Evolutionary conservation across 92 coral and sea anemone species (phyloP), one percentile per base, ranked within the genome.

Genomic region (Parazoanthus atlanticus): DNA sequence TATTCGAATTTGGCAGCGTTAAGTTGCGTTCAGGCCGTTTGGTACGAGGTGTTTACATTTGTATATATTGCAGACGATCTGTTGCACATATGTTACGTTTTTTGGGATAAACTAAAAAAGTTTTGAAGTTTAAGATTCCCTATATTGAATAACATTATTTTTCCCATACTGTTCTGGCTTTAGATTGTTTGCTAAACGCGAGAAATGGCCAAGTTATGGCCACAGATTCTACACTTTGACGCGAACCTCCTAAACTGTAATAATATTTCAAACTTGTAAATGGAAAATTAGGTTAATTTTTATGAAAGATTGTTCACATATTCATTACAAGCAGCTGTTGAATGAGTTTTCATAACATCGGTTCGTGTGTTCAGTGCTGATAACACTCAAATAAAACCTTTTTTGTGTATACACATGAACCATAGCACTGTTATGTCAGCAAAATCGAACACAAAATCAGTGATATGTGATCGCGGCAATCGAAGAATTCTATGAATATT

Each of bases 1-100:
- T 73, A 11, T 72, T 38, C n/a, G 52, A 74, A 26, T 28, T 74
- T 43, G 78, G 78, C 47, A 33, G n/a, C 13, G 30, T 69, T n/a
- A n/a, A 49, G 6, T 84, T 84, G 78, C 78, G 87, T 84, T 75
- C 79, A 2, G 0, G 87, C 31, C 28, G 29, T 36, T 36, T 70
- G 46, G 36, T 12, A 31, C 19, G 38, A 31, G 34, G 40, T 84
- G 87, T 84, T 84, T 84, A 84, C 87, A 84, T 83, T 46, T 83
- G 77, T 73, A 69, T 67, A 26, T 46, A 67, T 69, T 46, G 40
- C 8, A 46, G 34, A 28, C 43, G 46, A 16, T 70, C 41, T 84
- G 87, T 46, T 84, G 78, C 65, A 84, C 78, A 70, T 43, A 31
- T 84, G 64, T 84, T 43, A 29, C 33, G n/a, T 8, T 32, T n/a